Base-by-base conservation (phyloP, 2,888 invertebrate genomes). In the Diploptera punctata region DNA sequence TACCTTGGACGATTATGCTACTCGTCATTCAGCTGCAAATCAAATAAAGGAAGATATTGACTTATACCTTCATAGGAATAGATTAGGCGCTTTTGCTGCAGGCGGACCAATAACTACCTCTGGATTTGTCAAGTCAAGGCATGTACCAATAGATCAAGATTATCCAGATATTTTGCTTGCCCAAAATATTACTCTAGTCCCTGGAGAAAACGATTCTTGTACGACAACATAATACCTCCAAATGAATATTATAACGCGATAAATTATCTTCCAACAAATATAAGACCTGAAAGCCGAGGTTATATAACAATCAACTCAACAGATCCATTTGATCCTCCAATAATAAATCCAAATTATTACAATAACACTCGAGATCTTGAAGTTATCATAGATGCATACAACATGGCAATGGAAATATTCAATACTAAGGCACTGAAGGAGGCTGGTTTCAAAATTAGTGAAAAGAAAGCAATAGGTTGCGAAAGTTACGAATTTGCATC, bases 401-500 rank as follows among this genome's bases (percentile, higher is more conserved):
- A 47, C 3, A 13, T n/a, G 18, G 47, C 16, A 13, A n/a, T n/a
- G 7, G n/a, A n/a, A 10, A 7, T 47, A n/a, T 47, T n/a, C 7
- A 47, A 47, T 13, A 47, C 47, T 13, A 47, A n/a, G n/a, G 10
- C 47, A n/a, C n/a, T 47, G n/a, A 47, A 3, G n/a, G 18, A 47
- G 10, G 47, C 47, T n/a, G 47, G 47, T n/a, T 13, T n/a, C n/a
- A n/a, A 13, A 10, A n/a, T n/a, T 10, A 10, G 7, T n/a, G 47
- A 47, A 7, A 47, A 7, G 18, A 47, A 7, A 47, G 9, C 10
- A 47, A 10, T n/a, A n/a, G 7, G 47, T n/a, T 10, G 3, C 3
- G 9, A 47, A n/a, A n/a, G n/a, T 47, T 7, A 7, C 7, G 47
- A 47, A 47, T 47, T 47, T 62, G 77, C 73, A 13, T 75, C 76